phyloP scores from a whole-genome alignment of 2,888 invertebrate genomes.

The Apoda limacodes region DNA sequence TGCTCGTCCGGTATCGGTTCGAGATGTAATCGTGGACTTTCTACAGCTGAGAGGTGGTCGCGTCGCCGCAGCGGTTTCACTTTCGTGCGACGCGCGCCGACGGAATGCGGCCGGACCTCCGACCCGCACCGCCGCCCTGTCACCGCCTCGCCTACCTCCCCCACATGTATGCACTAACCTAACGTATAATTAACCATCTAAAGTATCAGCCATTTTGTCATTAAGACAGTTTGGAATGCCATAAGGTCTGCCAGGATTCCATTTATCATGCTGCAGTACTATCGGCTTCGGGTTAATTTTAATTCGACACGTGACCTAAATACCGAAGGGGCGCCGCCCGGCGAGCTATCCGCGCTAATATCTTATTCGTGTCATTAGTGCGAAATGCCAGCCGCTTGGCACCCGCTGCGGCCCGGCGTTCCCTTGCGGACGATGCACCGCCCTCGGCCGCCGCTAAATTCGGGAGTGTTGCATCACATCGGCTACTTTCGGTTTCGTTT shows the following conservation, averaged over 20 bases:
- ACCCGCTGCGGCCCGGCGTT: slow-evolving; percentile 41
- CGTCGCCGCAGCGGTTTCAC: slow-evolving; percentile 56
- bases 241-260: too few relatives aligned
- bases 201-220: too few relatives aligned
- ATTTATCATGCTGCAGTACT: too few relatives aligned
- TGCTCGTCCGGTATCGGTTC: slow-evolving; percentile 48
- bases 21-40: slow-evolving; percentile 66
- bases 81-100: slow-evolving; percentile 52
- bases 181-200: too few relatives aligned
- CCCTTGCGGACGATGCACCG: slow-evolving; percentile 58
- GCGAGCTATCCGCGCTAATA: slow-evolving; percentile 63
- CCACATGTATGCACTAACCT: not conserved
- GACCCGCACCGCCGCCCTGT: slow-evolving; percentile 42
- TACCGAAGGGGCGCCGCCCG: slow-evolving; percentile 40
- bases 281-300: slow-evolving; percentile 43
- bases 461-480: slow-evolving; percentile 65
- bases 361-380: slow-evolving; percentile 68
- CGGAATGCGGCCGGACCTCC: slow-evolving; percentile 67
- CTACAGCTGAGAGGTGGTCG: slow-evolving; percentile 54
- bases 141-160: slow-evolving; percentile 23
- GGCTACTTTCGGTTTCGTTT: slow-evolving; percentile 67
- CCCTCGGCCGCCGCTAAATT: slow-evolving; percentile 51
- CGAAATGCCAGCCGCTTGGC: slow-evolving; percentile 67
- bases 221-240: too few relatives aligned
- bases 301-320: slow-evolving; percentile 46